Evolutionary conservation across 2,888 invertebrate species (phyloP).

Genomic region (Caenorhabditis sinica): DNA sequence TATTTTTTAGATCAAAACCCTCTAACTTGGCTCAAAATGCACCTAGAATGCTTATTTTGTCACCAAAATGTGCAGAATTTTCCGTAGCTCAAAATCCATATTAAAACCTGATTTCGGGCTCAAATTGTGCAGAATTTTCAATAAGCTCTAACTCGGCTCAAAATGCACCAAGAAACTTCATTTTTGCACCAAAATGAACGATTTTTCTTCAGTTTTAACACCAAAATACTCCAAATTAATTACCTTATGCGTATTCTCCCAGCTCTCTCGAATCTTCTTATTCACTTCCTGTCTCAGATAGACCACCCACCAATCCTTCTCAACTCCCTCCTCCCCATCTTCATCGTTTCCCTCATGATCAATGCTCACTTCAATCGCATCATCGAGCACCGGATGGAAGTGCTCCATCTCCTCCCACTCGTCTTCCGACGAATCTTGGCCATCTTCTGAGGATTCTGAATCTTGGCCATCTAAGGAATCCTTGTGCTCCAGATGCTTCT

Average conservation of each 20-base stretch:
- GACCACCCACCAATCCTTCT: constrained; percentile 71
- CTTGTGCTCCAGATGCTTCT: not conserved
- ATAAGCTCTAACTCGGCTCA: not conserved
- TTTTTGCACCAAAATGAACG: not conserved
- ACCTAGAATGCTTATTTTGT: no score
- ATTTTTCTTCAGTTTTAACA: not conserved
- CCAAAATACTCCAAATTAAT: no score
- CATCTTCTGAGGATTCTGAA: constrained; percentile 13
- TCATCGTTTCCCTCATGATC: constrained; percentile 57
- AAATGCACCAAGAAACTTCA: not conserved
- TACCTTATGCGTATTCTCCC: constrained; percentile 72
- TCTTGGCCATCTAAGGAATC: no score
- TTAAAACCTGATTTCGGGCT: no score
- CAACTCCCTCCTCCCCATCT: constrained; percentile 50
- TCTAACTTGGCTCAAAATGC: no score
- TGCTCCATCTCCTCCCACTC: constrained; percentile 78
- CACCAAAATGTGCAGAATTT: no score
- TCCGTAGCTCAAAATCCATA: no score
- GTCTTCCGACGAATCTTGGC: constrained; percentile 71
- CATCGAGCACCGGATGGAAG: constrained; percentile 64
- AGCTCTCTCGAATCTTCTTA: constrained; percentile 65
- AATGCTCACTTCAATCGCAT: constrained; percentile 41
- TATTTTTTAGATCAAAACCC: no score
- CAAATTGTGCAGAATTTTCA: no score
- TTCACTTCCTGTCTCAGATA: constrained; percentile 72